phyloP scores from a whole-genome alignment of 2,888 invertebrate genomes.

The Nephrotoma guestfalica region DNA sequence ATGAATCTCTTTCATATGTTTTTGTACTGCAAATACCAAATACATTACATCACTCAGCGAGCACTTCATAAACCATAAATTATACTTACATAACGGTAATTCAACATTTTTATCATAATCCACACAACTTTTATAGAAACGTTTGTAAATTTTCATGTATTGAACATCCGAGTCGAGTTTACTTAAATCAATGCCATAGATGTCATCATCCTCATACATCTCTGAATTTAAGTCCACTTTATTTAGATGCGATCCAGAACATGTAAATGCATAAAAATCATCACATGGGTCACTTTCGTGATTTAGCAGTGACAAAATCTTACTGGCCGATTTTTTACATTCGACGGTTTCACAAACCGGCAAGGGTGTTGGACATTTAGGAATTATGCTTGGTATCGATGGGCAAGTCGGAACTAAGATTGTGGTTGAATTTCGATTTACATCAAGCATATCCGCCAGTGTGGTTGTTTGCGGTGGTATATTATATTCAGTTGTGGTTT shows the following conservation, averaged over 20 bases:
- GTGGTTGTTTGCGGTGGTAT: neutral
- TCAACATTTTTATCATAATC: neutral
- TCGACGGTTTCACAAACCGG: neutral
- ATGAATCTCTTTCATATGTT: neutral
- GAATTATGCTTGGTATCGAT: neutral
- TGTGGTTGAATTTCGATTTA: neutral
- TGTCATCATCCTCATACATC: neutral
- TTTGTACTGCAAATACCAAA: neutral
- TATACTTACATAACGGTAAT: neutral
- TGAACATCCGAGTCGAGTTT: neutral
- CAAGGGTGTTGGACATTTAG: neutral
- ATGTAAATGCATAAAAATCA: neutral
- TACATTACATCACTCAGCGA: neutral
- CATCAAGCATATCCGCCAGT: neutral
- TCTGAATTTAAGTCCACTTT: neutral
- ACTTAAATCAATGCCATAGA: neutral
- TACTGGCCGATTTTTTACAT: conserved; percentile 3
- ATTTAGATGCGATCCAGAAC: neutral
- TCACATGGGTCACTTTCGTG: conserved; percentile 1
- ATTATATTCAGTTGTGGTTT: neutral
- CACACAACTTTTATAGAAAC: neutral
- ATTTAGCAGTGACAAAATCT: neutral
- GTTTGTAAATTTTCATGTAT: neutral
- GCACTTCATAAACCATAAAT: neutral
- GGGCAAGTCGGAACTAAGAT: neutral